Evolutionary conservation across 1,140 invertebrate genomes (phyloP).

Genomic region (Saxidomus purpurata): DNA sequence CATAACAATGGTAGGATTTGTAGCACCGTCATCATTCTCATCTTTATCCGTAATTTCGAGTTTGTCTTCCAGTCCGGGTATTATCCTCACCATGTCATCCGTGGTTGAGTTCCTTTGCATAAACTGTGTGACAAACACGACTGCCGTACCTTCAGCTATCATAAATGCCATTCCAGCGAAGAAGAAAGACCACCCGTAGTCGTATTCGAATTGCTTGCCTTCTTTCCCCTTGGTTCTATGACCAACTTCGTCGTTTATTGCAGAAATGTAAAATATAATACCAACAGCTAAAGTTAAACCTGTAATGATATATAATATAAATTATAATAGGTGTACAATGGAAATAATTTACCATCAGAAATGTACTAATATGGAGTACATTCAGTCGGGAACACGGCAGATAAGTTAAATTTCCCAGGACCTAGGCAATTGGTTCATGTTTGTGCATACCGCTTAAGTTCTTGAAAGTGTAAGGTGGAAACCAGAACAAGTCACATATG

Average conservation of each 20-base stretch:
- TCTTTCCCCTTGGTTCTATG: constrained; percentile 74
- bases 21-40: constrained; percentile 14
- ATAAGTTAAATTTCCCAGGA: too few species aligned
- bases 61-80: constrained; percentile 78
- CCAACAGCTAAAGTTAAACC: constrained; percentile 80
- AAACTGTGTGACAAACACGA: constrained; percentile 79
- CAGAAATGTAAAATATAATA: constrained; percentile 83
- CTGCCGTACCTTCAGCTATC: constrained; percentile 78
- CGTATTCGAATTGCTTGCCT: constrained; percentile 74
- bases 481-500: too few species aligned
- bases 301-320: constrained; percentile 61
- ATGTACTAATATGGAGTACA: too few species aligned
- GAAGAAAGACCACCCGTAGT: constrained; percentile 83
- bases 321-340: too few species aligned
- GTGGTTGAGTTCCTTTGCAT: constrained; percentile 73
- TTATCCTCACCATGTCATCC: constrained; percentile 78
- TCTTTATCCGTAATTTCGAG: constrained; percentile 54
- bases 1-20: constrained; percentile 60
- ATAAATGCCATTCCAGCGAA: constrained; percentile 79
- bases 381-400: too few species aligned
- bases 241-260: constrained; percentile 83
- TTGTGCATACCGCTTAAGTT: too few species aligned
- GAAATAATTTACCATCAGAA: too few species aligned
- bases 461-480: too few species aligned
- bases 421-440: too few species aligned